These are phyloP conservation scores for Daubentonia madagascariensis DNA, from an alignment of 2,113 vertebrate genomes.

Conservation along the genomic window DNA sequence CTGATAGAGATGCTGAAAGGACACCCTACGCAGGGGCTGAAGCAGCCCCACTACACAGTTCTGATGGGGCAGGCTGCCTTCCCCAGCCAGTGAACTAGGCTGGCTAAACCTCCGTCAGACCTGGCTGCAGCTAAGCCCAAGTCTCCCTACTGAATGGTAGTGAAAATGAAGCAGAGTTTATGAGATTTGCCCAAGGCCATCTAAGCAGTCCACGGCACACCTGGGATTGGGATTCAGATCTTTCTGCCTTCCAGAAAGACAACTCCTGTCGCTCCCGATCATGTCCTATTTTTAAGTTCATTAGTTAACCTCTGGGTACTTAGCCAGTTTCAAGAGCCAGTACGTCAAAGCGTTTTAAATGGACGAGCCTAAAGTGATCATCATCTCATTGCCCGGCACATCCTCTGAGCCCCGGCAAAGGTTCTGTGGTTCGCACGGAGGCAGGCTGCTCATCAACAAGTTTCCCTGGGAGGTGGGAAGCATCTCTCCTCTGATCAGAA, in stretches of 20 bases:
- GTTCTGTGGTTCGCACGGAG: neutral
- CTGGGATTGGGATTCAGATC: conserved; percentile 65
- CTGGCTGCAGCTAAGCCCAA: neutral
- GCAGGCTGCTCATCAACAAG: conserved; percentile 32
- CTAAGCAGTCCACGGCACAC: conserved; percentile 36
- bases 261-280: conserved; percentile 51
- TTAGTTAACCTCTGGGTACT: conserved; percentile 71
- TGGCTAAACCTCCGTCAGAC: neutral
- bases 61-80: neutral
- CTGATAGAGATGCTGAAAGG: neutral
- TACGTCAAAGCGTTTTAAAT: conserved; percentile 53
- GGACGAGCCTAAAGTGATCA: conserved; percentile 45
- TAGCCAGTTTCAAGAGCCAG: conserved; percentile 21
- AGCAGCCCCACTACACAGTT: neutral
- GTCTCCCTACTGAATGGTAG: neutral
- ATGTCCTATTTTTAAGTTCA: conserved; percentile 72
- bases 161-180: conserved; percentile 24
- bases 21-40: accelerated
- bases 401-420: neutral
- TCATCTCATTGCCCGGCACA: neutral
- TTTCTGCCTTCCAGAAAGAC: conserved; percentile 67
- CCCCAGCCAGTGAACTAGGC: neutral
- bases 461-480: conserved; percentile 51
- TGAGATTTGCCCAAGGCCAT: conserved; percentile 69
- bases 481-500: conserved; percentile 66